Evolutionary conservation across 2,113 vertebrate genomes (phyloP).

Genomic region (Etheostoma cragini): DNA sequence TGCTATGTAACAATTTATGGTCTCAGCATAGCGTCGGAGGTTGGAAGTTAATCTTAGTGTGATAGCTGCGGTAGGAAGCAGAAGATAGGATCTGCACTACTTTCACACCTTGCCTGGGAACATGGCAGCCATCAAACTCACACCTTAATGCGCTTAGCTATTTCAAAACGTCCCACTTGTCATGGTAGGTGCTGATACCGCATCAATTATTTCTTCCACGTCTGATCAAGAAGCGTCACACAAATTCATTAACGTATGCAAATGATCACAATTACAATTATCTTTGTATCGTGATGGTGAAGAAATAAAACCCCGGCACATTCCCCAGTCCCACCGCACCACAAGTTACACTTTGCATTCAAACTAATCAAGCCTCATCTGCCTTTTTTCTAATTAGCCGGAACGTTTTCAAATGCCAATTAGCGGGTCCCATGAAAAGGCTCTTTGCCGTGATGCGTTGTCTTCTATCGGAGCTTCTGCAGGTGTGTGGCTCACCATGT

Average conservation of each 20-base stretch:
- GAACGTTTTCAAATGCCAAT: conserved; percentile 87
- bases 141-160: conserved; percentile 78
- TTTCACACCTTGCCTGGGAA: conserved; percentile 75
- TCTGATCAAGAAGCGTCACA: conserved; percentile 81
- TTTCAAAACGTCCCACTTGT: conserved; percentile 77
- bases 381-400: conserved; percentile 84
- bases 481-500: conserved; percentile 84
- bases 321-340: conserved; percentile 77
- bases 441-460: conserved; percentile 83
- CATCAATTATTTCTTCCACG: conserved; percentile 86
- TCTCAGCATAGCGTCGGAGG: conserved; percentile 19
- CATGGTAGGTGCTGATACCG: conserved; percentile 78
- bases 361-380: conserved; percentile 87
- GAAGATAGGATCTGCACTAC: conserved; percentile 74
- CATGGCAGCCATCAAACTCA: conserved; percentile 71
- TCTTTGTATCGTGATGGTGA: conserved; percentile 81
- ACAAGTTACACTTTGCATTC: conserved; percentile 83
- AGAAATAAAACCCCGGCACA: conserved; percentile 84
- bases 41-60: conserved; percentile 47
- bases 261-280: conserved; percentile 87
- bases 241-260: conserved; percentile 88
- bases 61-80: conserved; percentile 40
- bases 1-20: conserved; percentile 31
- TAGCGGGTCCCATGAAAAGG: conserved; percentile 84
- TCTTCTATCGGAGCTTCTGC: conserved; percentile 83